phyloP scores from a whole-genome alignment of 2,888 invertebrate species.

The Ctena decussata region DNA sequence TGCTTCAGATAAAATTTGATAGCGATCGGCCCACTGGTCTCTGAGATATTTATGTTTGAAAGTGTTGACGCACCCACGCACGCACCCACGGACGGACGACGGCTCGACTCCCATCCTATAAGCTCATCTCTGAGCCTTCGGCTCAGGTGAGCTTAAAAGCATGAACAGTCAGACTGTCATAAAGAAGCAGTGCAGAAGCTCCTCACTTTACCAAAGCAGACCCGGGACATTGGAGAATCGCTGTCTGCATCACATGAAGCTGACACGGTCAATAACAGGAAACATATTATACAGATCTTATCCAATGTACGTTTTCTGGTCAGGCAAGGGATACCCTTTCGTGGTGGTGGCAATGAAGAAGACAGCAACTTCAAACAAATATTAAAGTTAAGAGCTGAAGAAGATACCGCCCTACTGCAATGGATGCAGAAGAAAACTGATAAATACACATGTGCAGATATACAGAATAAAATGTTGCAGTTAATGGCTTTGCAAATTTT shows the following conservation, averaged over 20 bases:
- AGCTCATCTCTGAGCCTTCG: too few species aligned
- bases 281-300: background rate
- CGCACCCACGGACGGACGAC: too few species aligned
- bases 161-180: too few species aligned
- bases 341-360: background rate
- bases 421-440: background rate
- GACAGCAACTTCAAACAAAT: background rate
- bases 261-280: background rate
- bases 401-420: background rate
- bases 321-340: background rate
- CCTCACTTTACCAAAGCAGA: background rate
- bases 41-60: too few species aligned
- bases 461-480: background rate
- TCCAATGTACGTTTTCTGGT: background rate
- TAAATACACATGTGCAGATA: background rate
- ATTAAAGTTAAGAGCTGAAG: background rate
- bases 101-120: too few species aligned
- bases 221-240: background rate
- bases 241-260: background rate
- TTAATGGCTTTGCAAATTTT: slow-evolving; percentile 19
- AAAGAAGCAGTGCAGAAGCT: too few species aligned
- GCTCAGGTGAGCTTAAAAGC: too few species aligned
- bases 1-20: too few species aligned
- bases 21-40: too few species aligned
- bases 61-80: too few species aligned